A percentile compares a stretch with the other conserved stretches of the same genome.
These are phyloP conservation scores for Papilio polytes DNA, from an alignment of 1,140 invertebrate genomes.

Conservation along the genomic window DNA sequence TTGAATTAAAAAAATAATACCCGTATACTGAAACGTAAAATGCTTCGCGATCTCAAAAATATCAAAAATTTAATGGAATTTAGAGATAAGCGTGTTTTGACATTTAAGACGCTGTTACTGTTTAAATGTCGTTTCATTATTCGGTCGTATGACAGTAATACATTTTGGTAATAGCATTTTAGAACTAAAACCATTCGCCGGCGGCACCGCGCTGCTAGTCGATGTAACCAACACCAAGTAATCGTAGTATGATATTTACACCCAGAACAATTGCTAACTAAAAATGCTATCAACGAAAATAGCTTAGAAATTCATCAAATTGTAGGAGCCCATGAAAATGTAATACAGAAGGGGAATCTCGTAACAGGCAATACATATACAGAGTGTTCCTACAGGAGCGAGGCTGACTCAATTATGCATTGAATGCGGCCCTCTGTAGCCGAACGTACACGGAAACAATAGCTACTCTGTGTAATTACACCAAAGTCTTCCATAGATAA, in stretches of 20 bases:
- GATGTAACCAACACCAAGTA: too few species aligned
- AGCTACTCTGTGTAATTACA: not conserved
- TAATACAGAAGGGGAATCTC: not conserved
- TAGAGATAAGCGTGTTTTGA: too few species aligned
- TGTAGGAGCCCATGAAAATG: not conserved
- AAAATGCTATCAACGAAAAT: not conserved
- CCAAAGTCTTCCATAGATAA: not conserved
- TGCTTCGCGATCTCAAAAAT: too few species aligned
- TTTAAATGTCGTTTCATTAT: too few species aligned
- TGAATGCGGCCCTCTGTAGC: not conserved
- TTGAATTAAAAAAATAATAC: too few species aligned
- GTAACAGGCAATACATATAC: not conserved
- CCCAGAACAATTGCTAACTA: not conserved
- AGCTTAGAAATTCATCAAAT: not conserved
- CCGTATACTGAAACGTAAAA: not conserved
- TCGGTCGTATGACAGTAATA: not conserved
- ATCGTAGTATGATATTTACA: too few species aligned
- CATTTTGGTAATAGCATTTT: not conserved
- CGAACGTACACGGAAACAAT: slow-evolving; percentile 8
- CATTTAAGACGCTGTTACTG: too few species aligned
- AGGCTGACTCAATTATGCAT: slow-evolving; percentile 19
- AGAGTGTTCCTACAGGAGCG: not conserved
- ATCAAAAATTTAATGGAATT: too few species aligned
- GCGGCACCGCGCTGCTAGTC: too few species aligned
- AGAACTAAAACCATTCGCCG: not conserved